A percentile compares a stretch with the other conserved stretches of the same genome.
Conservation (phyloP, 2,113 vertebrate genomes). For the rabbit (Oryctolagus cuniculus) region mOryCun1.1 NC_091440.1:22298001-22298500, state of each 20-base stretch:
- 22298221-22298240: neutral
- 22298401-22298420: neutral
- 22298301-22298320: conserved; percentile 19
- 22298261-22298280: neutral
- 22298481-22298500: neutral
- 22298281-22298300: conserved; percentile 6
- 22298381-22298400: conserved; percentile 49
- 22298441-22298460: conserved; percentile 44
- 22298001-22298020: too few relatives aligned
- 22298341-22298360: conserved; percentile 60
- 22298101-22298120: neutral
- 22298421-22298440: conserved; percentile 62
- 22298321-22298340: conserved; percentile 37
- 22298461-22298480: neutral
- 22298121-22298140: neutral
- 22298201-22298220: neutral
- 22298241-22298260: neutral
- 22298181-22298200: neutral
- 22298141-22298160: neutral
- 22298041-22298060: neutral
- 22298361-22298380: conserved; percentile 37
- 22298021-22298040: neutral
- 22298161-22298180: neutral
- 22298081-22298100: neutral
- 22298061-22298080: neutral